Evolutionary conservation across 2,888 invertebrate species (phyloP), one percentile per base, ranked within the genome.

Genomic region (Eulithis prunata): DNA sequence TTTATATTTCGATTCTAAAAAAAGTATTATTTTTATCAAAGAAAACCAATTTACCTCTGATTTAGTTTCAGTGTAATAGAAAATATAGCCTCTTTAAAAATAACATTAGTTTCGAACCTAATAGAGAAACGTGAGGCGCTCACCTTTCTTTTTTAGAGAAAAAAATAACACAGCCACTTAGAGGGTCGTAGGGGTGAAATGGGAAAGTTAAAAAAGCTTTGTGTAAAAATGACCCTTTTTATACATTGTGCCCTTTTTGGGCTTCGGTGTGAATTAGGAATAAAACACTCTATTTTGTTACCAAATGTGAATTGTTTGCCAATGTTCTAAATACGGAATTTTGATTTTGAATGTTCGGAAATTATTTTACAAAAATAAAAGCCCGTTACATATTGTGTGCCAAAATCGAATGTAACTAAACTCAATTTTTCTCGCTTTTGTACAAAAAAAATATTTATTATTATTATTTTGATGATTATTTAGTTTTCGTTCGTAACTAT

Each of bases 221-320:
- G 73, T 77, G 74, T 76, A 71, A 75, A 76, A 78, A 77, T 77
- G 72, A 74, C 77, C 75, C 75, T 76, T 79, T 78, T 74, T 75
- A 67, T 67, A 62, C 51, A 57, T 58, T 57, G 56, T 46, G 41
- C 36, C 57, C 53, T 47, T 57, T n/a, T 46, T 74, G 75, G 75
- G 62, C 63, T 68, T 64, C 63, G 56, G 66, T 69, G 66, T 69
- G 69, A 74, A 72, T 75, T 47, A 21, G 14, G 12, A 12, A 51
- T 58, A 6, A 46, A 49, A 21, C 28, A 28, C 12, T 8, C n/a
- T 46, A 1, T 36, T 3, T 41, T 49, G 49, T 21, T 32, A n/a
- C 12, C n/a, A 4, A n/a, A 2, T 45, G 4, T 45, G 12, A n/a
- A 45, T n/a, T 21, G 21, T 21, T n/a, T n/a, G 11, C 41, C 5